These are phyloP conservation scores for Luperina nickerlii DNA, from an alignment of 2,888 invertebrate genomes.

Conservation along the genomic window DNA sequence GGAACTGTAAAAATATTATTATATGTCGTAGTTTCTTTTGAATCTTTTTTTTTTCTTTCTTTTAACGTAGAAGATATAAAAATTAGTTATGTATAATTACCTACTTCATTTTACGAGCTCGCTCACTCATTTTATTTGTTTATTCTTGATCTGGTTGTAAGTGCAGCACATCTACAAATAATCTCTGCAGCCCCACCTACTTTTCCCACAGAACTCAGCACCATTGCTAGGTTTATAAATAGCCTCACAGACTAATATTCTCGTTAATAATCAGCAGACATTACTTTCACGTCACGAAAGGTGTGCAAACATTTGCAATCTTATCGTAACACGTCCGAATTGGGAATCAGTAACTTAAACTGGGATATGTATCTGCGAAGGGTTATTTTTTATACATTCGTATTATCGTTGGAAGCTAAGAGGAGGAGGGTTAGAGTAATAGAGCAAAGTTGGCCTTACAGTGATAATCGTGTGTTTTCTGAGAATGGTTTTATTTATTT, in stretches of 20 bases:
- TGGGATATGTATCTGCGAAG: background rate
- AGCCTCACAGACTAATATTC: conserved; percentile 22
- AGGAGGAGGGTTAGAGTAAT: background rate
- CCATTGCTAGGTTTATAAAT: conserved; percentile 15
- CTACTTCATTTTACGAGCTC: background rate
- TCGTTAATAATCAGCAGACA: conserved; percentile 42
- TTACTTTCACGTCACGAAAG: conserved; percentile 38
- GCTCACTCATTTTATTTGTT: conserved; percentile 7
- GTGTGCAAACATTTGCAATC: conserved; percentile 29
- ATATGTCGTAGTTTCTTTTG: background rate
- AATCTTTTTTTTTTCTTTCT: too few species aligned
- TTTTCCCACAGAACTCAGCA: conserved; percentile 36
- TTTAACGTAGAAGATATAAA: background rate
- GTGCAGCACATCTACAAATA: background rate
- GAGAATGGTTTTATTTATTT: background rate
- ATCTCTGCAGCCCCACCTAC: background rate
- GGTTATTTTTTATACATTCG: conserved; percentile 22
- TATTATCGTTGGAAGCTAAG: conserved; percentile 1
- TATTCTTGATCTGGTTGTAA: background rate
- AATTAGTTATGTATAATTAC: background rate
- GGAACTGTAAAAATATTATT: background rate
- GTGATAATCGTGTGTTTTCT: conserved; percentile 7
- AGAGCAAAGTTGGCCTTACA: background rate
- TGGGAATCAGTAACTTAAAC: conserved; percentile 29
- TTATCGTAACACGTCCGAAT: conserved; percentile 36